A percentile compares a stretch with the other conserved stretches of the same genome.
These are phyloP conservation scores for Tapera naevia DNA, from an alignment of 2,797 vertebrate genomes.

Conservation along the genomic window DNA sequence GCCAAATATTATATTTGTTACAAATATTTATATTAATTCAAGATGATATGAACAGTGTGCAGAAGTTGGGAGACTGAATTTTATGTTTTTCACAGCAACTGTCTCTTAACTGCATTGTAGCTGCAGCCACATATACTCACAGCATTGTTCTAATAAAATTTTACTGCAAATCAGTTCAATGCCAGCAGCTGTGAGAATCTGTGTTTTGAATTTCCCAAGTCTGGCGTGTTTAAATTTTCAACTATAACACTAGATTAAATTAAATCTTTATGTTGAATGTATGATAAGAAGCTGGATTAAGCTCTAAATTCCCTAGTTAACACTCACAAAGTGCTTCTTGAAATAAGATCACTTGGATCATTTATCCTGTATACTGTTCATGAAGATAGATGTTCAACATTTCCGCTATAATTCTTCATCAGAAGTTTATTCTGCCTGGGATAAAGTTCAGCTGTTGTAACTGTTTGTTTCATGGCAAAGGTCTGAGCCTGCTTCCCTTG, in stretches of 20 bases:
- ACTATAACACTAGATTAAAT: conserved; percentile 50
- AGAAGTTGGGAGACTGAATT: conserved; percentile 12
- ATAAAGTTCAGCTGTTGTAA: conserved; percentile 47
- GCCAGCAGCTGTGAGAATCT: not conserved
- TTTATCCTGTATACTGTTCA: conserved; percentile 18
- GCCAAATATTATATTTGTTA: conserved; percentile 22
- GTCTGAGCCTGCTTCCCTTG: not conserved
- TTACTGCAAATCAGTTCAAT: not conserved
- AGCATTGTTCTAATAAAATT: not conserved
- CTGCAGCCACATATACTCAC: not conserved
- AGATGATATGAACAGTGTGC: conserved; percentile 9
- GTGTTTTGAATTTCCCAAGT: conserved; percentile 36
- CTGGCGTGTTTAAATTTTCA: conserved; percentile 53
- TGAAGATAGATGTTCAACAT: conserved; percentile 48
- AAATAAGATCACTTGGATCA: conserved; percentile 43
- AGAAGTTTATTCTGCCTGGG: conserved; percentile 20
- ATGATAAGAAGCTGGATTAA: conserved; percentile 42
- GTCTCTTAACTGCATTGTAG: not conserved
- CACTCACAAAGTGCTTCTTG: conserved; percentile 50
- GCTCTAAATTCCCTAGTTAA: conserved; percentile 47
- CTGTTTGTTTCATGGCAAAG: conserved; percentile 12
- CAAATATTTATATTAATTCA: conserved; percentile 50
- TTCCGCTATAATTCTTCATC: not conserved
- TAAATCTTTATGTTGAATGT: conserved; percentile 56
- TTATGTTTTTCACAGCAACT: conserved; percentile 39